These are phyloP conservation scores for Electrona antarctica DNA, from an alignment of 2,113 vertebrate genomes.

Conservation along the genomic window DNA sequence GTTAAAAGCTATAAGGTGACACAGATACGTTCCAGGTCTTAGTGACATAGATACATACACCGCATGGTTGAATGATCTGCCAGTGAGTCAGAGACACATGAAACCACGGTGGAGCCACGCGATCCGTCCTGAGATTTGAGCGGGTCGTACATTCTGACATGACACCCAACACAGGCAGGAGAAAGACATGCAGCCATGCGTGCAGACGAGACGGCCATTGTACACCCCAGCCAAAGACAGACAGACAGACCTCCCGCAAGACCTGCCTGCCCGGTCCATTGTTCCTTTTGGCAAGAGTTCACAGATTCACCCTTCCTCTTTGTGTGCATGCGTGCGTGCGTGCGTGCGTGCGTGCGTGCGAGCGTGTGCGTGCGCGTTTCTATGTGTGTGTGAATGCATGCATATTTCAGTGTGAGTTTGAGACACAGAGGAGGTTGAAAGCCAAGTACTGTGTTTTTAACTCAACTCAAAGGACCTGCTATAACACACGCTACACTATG, in stretches of 20 bases:
- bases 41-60: background rate
- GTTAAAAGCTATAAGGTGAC: too few relatives aligned
- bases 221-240: background rate
- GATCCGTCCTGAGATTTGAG: conserved; percentile 8
- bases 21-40: too few relatives aligned
- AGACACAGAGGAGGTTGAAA: too few relatives aligned
- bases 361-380: background rate
- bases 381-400: background rate
- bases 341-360: background rate
- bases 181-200: background rate
- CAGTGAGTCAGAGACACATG: conserved; percentile 26
- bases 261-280: conserved; percentile 26
- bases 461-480: too few relatives aligned
- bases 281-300: conserved; percentile 14
- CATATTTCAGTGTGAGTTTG: background rate
- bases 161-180: background rate
- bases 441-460: too few relatives aligned
- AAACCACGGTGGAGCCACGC: conserved; percentile 20
- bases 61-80: background rate
- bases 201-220: conserved; percentile 10
- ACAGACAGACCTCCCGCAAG: background rate
- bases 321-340: background rate
- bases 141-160: conserved; percentile 10
- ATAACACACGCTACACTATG: too few relatives aligned
- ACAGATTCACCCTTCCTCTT: background rate